These are phyloP conservation scores for Ferdinandea cuprea DNA, from an alignment of 2,888 invertebrate genomes.

Conservation along the genomic window DNA sequence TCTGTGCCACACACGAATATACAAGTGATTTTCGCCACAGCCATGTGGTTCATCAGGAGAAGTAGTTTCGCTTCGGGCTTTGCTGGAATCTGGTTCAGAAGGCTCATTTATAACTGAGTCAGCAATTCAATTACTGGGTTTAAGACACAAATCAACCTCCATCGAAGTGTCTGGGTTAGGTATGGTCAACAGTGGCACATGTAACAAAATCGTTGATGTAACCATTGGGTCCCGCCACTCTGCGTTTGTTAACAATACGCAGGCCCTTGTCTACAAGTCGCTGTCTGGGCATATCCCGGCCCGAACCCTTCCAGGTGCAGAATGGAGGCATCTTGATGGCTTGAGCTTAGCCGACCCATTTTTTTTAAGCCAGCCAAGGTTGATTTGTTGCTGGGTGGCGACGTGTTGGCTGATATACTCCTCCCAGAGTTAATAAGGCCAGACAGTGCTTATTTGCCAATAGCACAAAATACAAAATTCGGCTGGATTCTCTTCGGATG, in stretches of 20 bases:
- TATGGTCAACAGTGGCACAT: constrained; percentile 21
- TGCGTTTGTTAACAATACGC: not conserved
- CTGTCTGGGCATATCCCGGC: constrained; percentile 29
- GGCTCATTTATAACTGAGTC: constrained; percentile 14
- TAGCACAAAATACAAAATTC: constrained; percentile 12
- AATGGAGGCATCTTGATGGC: constrained; percentile 23
- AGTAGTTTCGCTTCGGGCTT: constrained; percentile 4
- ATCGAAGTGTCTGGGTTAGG: constrained; percentile 30
- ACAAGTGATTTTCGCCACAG: constrained; percentile 10
- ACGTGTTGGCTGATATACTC: constrained; percentile 16
- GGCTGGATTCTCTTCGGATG: constrained; percentile 17
- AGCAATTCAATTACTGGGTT: not conserved
- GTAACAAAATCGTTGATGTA: constrained; percentile 16
- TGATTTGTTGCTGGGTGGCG: no score
- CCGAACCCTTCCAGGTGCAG: constrained; percentile 6
- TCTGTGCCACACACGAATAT: constrained; percentile 1
- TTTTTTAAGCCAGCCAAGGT: constrained; percentile 17
- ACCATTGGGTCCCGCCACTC: constrained; percentile 1
- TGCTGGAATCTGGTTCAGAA: constrained; percentile 2
- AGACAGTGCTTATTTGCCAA: not conserved
- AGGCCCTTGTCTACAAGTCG: constrained; percentile 19
- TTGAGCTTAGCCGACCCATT: no score
- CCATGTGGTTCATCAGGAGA: constrained; percentile 2
- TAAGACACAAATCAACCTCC: not conserved
- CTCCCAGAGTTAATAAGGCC: constrained; percentile 16